These are phyloP conservation scores for Nomada fucata DNA, from an alignment of 2,888 invertebrate species.

Conservation along the genomic window DNA sequence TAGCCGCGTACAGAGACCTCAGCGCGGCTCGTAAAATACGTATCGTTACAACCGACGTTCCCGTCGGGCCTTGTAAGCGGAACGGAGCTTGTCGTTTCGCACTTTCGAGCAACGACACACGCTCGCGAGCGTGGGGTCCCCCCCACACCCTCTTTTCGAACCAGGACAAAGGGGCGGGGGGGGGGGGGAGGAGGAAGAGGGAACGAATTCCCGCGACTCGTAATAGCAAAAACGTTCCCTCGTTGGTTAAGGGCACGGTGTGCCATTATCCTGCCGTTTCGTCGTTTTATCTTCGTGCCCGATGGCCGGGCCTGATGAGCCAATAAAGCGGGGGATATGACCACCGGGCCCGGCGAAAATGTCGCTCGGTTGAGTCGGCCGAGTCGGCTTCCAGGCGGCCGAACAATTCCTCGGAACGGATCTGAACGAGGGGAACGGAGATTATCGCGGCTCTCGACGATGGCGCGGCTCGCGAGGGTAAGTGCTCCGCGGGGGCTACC, in stretches of 20 bases:
- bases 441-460: slow-evolving; percentile 41
- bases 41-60: slow-evolving; percentile 64
- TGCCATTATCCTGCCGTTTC: slow-evolving; percentile 72
- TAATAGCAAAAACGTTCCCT: slow-evolving; percentile 61
- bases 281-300: slow-evolving; percentile 65
- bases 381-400: slow-evolving; percentile 59
- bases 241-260: slow-evolving; percentile 52
- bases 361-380: slow-evolving; percentile 56
- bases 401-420: slow-evolving; percentile 50
- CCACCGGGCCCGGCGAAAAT: slow-evolving; percentile 56
- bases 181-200: not conserved
- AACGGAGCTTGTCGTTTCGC: slow-evolving; percentile 57
- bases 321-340: slow-evolving; percentile 63
- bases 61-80: slow-evolving; percentile 56
- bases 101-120: slow-evolving; percentile 53
- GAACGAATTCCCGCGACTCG: slow-evolving; percentile 54
- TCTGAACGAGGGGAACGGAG: slow-evolving; percentile 19
- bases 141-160: not conserved
- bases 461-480: slow-evolving; percentile 26
- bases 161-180: not conserved
- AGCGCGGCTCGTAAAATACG: slow-evolving; percentile 61
- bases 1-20: slow-evolving; percentile 27
- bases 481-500: slow-evolving; percentile 30
- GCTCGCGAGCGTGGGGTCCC: slow-evolving; percentile 1
- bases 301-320: slow-evolving; percentile 62